Evolutionary conservation across 2,113 vertebrate species (phyloP), one percentile per base, ranked within the genome.

Genomic region (Mugil cephalus): DNA sequence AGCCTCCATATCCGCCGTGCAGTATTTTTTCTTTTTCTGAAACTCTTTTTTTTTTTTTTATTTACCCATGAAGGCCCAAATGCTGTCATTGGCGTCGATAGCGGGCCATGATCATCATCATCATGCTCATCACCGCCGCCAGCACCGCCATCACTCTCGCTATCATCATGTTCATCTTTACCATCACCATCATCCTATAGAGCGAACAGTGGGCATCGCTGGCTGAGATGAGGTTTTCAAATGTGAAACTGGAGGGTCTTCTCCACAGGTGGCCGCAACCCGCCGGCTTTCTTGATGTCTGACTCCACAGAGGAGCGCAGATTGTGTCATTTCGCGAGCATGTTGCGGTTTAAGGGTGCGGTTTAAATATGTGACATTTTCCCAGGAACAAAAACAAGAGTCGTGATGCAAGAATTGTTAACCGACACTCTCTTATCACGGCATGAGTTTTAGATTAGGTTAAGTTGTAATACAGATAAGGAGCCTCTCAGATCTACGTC

Each of bases 131-230:
- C 70, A 61, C 66, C 66, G 58, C 61, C 53, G 30, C 65, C 58
- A 17, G 43, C 10, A 13, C 66, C 42, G 5, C 64, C 63, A 71
- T 83, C 76, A 42, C 62, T 84, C 70, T 73, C 67, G 7, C 77
- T 72, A 58, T 80, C 83, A 82, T 86, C 63, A 38, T 60, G 77
- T 69, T 83, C 74, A 69, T 82, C 85, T 82, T 59, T 50, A 75
- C 85, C 67, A 76, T 80, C 74, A 61, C 76, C 55, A 65, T 87
- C 85, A 80, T 84, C 84, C 66, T 55, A 72, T 30, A 47, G 72
- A 73, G 78, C 2, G 8, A 81, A 68, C 73, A 59, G 71, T 39
- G 19, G 64, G 74, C 14, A 70, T 54, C 42, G 2, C 30, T 18
- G 65, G 38, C 18, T 50, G 68, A 71, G n/a, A 74, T 75, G 77